Conservation (phyloP, 2,888 invertebrate genomes). For the Galerucella pusilla region DNA sequence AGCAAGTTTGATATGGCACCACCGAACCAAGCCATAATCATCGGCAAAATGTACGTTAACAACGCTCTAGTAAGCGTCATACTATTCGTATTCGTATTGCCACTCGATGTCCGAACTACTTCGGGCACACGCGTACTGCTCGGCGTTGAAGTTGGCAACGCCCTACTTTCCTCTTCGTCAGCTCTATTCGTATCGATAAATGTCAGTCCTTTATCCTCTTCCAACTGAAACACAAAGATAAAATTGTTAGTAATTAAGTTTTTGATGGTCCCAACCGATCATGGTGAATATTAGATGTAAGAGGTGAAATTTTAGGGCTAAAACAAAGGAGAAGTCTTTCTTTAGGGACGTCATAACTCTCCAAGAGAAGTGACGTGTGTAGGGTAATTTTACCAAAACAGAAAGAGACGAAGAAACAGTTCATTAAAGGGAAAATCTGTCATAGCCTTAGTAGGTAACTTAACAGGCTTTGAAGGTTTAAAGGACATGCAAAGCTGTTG, state of each 20-base stretch:
- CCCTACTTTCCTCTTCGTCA: slow-evolving; percentile 35
- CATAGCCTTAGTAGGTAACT: too few relatives aligned
- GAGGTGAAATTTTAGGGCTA: too few relatives aligned
- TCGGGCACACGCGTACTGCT: slow-evolving; percentile 53
- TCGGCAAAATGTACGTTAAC: slow-evolving; percentile 81
- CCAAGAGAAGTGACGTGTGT: too few relatives aligned
- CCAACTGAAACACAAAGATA: slow-evolving; percentile 19
- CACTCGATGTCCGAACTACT: slow-evolving; percentile 43
- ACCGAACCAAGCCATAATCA: slow-evolving; percentile 88
- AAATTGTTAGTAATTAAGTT: background rate
- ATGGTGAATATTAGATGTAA: too few relatives aligned
- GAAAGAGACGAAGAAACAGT: too few relatives aligned
- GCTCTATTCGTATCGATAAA: slow-evolving; percentile 30
- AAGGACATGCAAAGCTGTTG: too few relatives aligned
- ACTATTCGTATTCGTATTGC: slow-evolving; percentile 31
- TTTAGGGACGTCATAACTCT: too few relatives aligned
- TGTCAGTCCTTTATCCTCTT: slow-evolving; percentile 37
- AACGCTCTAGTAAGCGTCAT: slow-evolving; percentile 72
- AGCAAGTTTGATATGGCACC: slow-evolving; percentile 84
- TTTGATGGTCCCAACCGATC: background rate
- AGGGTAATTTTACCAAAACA: too few relatives aligned
- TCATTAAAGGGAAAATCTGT: too few relatives aligned
- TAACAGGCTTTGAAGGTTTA: too few relatives aligned
- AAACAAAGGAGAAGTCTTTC: too few relatives aligned
- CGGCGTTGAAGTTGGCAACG: slow-evolving; percentile 43